Conservation (phyloP, 2,888 invertebrate genomes). For the Uloborus plumipes region DNA sequence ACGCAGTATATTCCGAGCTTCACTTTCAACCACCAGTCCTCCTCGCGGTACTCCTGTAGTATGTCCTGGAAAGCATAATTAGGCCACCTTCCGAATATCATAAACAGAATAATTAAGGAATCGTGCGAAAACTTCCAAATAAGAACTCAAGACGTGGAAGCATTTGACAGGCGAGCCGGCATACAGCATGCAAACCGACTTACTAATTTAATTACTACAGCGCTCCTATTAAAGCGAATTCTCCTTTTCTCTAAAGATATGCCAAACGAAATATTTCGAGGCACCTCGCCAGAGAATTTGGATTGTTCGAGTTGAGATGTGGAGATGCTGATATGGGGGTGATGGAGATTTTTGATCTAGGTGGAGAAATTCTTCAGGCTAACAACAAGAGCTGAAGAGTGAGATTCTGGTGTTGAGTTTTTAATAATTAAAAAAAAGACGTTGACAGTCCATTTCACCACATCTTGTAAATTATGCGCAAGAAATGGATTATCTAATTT, state of each 20-base stretch:
- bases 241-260: conserved; percentile 22
- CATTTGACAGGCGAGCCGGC: conserved; percentile 46
- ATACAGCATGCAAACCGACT: conserved; percentile 20
- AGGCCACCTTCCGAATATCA: conserved; percentile 15
- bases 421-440: too few species aligned
- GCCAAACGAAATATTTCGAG: conserved; percentile 2
- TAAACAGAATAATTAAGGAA: conserved; percentile 57
- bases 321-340: not conserved
- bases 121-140: conserved; percentile 26
- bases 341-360: not conserved
- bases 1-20: too few species aligned
- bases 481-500: too few species aligned
- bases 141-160: conserved; percentile 29
- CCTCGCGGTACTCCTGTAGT: too few species aligned
- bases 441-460: too few species aligned
- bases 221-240: conserved; percentile 37
- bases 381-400: not conserved
- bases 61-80: not conserved
- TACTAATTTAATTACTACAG: conserved; percentile 56
- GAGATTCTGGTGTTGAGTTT: too few species aligned
- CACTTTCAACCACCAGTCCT: too few species aligned
- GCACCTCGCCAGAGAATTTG: not conserved
- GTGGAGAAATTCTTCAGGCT: not conserved
- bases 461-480: too few species aligned
- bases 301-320: not conserved